Evolutionary conservation across 2,113 vertebrate genomes (phyloP).

Genomic region (Daphoenositta chrysoptera): DNA sequence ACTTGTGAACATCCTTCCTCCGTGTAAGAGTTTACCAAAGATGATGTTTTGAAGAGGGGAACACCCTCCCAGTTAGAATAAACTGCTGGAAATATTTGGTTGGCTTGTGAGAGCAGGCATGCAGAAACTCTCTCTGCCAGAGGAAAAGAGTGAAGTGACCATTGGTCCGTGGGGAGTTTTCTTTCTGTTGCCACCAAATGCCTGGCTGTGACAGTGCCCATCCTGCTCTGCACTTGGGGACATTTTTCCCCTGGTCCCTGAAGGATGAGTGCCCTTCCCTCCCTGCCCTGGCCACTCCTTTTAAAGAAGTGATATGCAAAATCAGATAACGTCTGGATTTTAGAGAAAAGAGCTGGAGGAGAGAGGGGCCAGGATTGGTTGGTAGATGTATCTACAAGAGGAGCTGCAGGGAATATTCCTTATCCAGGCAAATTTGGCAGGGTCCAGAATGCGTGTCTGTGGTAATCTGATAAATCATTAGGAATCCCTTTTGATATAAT

Average conservation of each 20-base stretch:
- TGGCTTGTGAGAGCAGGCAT: not conserved
- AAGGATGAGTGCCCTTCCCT: not conserved
- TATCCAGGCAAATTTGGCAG: not conserved
- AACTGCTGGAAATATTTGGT: not conserved
- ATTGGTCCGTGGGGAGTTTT: not conserved
- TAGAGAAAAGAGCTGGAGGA: not conserved
- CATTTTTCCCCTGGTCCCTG: not conserved
- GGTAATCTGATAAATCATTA: not conserved
- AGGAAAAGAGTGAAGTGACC: not conserved
- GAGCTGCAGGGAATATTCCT: accelerated
- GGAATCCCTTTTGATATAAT: not conserved
- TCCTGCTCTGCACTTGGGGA: not conserved
- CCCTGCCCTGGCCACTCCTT: not conserved
- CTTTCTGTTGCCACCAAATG: not conserved
- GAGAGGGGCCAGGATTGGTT: not conserved
- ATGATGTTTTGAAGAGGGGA: not conserved
- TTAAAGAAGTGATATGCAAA: not conserved
- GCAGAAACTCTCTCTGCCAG: not conserved
- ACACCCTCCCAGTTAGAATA: not conserved
- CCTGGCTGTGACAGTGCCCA: not conserved
- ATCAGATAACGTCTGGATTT: not conserved
- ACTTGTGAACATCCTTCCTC: not conserved
- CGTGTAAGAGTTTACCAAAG: not conserved
- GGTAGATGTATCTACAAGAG: not conserved
- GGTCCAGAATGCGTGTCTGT: not conserved